Evolutionary conservation across 2,797 vertebrate species (phyloP).

Genomic region (Notolepis coatsorum): DNA sequence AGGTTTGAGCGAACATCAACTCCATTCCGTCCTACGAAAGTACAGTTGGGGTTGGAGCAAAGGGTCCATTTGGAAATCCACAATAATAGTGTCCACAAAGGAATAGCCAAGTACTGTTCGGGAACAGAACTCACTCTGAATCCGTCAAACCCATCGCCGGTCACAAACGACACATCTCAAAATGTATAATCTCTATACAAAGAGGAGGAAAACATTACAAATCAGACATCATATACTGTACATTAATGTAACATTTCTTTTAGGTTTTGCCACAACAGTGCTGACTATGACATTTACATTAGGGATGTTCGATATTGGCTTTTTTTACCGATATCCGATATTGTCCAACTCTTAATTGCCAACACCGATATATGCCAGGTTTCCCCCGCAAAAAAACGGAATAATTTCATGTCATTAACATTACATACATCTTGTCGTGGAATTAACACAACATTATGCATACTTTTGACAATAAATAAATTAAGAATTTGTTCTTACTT

Average conservation of each 20-base stretch:
- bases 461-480: too few relatives aligned
- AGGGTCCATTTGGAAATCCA: background rate
- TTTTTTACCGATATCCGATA: too few relatives aligned
- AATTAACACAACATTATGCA: too few relatives aligned
- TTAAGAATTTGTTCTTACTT: too few relatives aligned
- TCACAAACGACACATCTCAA: constrained; percentile 22
- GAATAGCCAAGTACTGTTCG: background rate
- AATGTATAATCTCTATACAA: constrained; percentile 30
- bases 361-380: too few relatives aligned
- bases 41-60: background rate
- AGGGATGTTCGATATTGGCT: too few relatives aligned
- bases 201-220: constrained; percentile 30
- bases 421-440: too few relatives aligned
- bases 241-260: constrained; percentile 55
- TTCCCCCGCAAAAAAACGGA: too few relatives aligned
- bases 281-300: constrained; percentile 45
- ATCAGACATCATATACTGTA: constrained; percentile 15
- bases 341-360: too few relatives aligned
- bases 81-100: background rate
- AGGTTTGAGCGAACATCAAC: background rate
- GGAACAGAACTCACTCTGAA: constrained; percentile 1
- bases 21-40: background rate
- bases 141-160: constrained; percentile 16
- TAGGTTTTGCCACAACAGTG: constrained; percentile 10
- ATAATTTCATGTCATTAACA: too few relatives aligned